A percentile compares a stretch with the other conserved stretches of the same genome.
Evolutionary conservation across 2,888 invertebrate species (phyloP).

Genomic region (Cheilosia urbana): DNA sequence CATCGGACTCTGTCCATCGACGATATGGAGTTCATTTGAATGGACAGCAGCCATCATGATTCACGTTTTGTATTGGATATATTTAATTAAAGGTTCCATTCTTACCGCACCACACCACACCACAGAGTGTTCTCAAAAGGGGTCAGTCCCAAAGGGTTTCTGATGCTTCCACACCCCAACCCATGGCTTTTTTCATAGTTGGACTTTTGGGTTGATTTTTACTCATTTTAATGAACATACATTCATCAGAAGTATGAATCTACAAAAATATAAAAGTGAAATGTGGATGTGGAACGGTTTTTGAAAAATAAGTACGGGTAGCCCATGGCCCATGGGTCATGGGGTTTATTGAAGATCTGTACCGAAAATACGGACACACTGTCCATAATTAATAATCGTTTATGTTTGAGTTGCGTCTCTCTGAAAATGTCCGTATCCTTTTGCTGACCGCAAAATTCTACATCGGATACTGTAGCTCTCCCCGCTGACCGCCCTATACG

Average conservation of each 20-base stretch:
- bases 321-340: constrained; percentile 31
- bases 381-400: constrained; percentile 72
- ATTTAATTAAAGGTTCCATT: constrained; percentile 74
- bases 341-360: constrained; percentile 65
- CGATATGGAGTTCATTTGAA: constrained; percentile 68
- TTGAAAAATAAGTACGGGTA: background rate
- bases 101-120: constrained; percentile 36
- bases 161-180: background rate
- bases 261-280: constrained; percentile 65
- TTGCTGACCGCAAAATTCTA: constrained; percentile 63
- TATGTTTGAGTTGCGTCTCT: constrained; percentile 70
- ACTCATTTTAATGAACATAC: constrained; percentile 71
- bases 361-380: constrained; percentile 61
- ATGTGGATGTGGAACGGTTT: constrained; percentile 56
- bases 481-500: constrained; percentile 1
- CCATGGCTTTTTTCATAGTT: constrained; percentile 51
- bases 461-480: constrained; percentile 30
- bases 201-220: constrained; percentile 63
- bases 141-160: constrained; percentile 62
- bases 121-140: constrained; percentile 40
- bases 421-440: constrained; percentile 60
- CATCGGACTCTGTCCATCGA: constrained; percentile 27
- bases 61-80: constrained; percentile 75
- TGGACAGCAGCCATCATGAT: constrained; percentile 73
- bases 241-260: constrained; percentile 68